Evolutionary conservation across 1,140 invertebrate species (phyloP).

Genomic region (Harpegnathos saltator): DNA sequence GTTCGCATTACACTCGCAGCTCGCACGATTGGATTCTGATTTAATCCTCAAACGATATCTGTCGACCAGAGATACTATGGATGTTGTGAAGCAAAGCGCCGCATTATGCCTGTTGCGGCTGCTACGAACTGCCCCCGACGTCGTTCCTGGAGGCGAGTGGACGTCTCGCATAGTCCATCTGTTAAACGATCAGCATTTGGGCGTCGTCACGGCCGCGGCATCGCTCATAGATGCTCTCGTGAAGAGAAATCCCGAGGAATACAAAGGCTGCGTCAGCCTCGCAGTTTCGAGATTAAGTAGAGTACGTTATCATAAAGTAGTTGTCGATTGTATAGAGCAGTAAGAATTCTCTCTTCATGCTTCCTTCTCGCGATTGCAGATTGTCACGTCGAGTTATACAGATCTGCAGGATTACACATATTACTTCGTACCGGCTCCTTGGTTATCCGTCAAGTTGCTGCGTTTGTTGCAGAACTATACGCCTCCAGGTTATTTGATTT

Average conservation of each 20-base stretch:
- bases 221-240: conserved; percentile 99
- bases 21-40: not conserved
- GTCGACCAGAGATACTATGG: conserved; percentile 96
- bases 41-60: conserved; percentile 17
- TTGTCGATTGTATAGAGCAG: not conserved
- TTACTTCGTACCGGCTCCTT: conserved; percentile 99
- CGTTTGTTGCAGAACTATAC: conserved; percentile 99
- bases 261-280: conserved; percentile 99
- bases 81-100: conserved; percentile 99
- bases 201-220: conserved; percentile 99
- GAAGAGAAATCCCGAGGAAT: conserved; percentile 99
- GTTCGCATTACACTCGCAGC: conserved; percentile 24
- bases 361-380: conserved; percentile 86
- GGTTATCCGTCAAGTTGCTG: conserved; percentile 99
- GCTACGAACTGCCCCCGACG: conserved; percentile 96
- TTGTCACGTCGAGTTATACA: conserved; percentile 99
- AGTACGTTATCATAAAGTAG: conserved; percentile 86
- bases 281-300: conserved; percentile 98
- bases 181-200: conserved; percentile 99
- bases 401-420: conserved; percentile 99
- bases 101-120: conserved; percentile 97
- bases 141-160: conserved; percentile 99
- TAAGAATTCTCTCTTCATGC: conserved; percentile 12
- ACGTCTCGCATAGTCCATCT: conserved; percentile 99
- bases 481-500: conserved; percentile 91